Percentiles rank a stretch among this genome's conserved stretches.
These are phyloP conservation scores for Agrilus planipennis DNA, from an alignment of 1,140 invertebrate species.

Conservation along the genomic window DNA sequence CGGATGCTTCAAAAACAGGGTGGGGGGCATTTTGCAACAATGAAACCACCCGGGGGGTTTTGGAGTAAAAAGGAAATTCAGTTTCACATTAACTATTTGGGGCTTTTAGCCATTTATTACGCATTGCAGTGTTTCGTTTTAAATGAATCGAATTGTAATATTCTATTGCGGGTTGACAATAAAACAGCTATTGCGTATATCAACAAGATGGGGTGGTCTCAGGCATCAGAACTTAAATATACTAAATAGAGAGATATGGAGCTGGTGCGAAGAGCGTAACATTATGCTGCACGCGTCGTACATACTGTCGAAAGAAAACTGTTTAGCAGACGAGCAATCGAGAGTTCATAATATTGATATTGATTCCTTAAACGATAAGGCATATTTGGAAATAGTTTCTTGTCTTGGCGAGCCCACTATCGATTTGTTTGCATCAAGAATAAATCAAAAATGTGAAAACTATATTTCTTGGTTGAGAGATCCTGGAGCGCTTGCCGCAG, in stretches of 20 bases:
- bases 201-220: constrained; percentile 8
- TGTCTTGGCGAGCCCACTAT: not conserved
- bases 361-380: not conserved
- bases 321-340: not conserved
- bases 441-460: not conserved
- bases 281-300: not conserved
- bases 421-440: not conserved
- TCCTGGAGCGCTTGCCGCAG: not conserved
- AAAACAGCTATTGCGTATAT: constrained; percentile 31
- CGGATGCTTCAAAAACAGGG: constrained; percentile 28
- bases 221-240: not conserved
- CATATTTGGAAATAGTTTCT: not conserved
- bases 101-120: constrained; percentile 26
- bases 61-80: constrained; percentile 20
- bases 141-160: constrained; percentile 19
- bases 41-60: constrained; percentile 14
- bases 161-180: constrained; percentile 30
- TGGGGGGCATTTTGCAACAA: constrained; percentile 26
- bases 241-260: not conserved
- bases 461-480: too few species aligned
- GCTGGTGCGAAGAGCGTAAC: not conserved
- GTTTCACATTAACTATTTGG: constrained; percentile 30
- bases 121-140: constrained; percentile 27
- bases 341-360: constrained; percentile 5
- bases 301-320: not conserved